phyloP scores from a whole-genome alignment of 2,113 vertebrate genomes.

The Hystrix cristata region DNA sequence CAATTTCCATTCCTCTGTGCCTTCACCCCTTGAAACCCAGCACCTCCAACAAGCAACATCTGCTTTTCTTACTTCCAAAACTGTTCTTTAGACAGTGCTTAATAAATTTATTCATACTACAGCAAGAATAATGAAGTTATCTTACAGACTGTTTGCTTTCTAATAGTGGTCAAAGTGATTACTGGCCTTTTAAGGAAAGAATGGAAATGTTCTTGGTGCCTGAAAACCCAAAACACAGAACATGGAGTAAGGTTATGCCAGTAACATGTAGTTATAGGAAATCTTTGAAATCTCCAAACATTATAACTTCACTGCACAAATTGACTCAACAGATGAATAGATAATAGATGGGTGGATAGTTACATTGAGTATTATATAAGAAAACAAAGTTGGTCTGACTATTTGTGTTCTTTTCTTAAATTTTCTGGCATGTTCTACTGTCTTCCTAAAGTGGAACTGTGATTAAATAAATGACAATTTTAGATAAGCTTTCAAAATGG shows the following conservation, averaged over 20 bases:
- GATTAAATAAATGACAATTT: slow-evolving; percentile 51
- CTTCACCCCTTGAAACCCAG: neutral
- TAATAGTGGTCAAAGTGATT: slow-evolving; percentile 4
- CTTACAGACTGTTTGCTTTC: neutral
- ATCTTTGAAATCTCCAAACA: slow-evolving; percentile 11
- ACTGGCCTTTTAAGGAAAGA: neutral
- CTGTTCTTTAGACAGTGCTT: neutral
- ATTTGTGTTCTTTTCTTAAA: slow-evolving; percentile 43
- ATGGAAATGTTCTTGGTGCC: neutral
- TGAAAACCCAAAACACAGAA: slow-evolving; percentile 52
- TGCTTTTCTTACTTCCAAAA: neutral
- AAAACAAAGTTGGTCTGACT: slow-evolving; percentile 47
- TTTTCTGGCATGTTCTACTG: neutral
- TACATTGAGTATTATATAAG: neutral
- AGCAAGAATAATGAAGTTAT: neutral
- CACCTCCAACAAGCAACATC: neutral
- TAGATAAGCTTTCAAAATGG: slow-evolving; percentile 50
- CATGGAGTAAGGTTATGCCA: neutral
- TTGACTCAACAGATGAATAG: neutral
- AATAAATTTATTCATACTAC: neutral
- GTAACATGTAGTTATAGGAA: neutral
- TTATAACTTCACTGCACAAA: slow-evolving; percentile 36
- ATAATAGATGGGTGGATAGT: neutral
- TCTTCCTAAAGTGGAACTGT: slow-evolving; percentile 37
- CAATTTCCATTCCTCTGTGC: neutral